Evolutionary conservation across 2,113 vertebrate species (phyloP).

Genomic region (Gallinago media): DNA sequence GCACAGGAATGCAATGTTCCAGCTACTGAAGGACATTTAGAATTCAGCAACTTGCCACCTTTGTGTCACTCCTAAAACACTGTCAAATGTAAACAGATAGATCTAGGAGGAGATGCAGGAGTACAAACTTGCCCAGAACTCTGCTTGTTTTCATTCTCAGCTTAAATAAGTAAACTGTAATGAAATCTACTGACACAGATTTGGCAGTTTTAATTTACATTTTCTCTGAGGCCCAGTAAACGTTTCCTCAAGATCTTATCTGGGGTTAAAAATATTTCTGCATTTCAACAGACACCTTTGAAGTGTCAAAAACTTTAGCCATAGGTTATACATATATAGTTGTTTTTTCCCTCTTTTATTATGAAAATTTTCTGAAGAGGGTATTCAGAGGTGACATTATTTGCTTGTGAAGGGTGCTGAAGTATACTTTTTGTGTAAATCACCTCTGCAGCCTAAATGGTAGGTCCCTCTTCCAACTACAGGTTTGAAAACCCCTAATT

Average conservation of each 20-base stretch:
- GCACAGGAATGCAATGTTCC: constrained; percentile 72
- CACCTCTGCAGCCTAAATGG: not conserved
- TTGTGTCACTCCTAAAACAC: constrained; percentile 40
- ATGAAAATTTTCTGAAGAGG: constrained; percentile 13
- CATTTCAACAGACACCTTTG: constrained; percentile 25
- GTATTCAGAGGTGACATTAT: constrained; percentile 16
- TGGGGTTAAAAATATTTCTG: constrained; percentile 47
- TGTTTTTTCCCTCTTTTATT: not conserved
- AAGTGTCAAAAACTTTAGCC: constrained; percentile 21
- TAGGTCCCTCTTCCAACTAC: not conserved
- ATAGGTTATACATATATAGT: not conserved
- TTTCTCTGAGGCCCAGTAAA: constrained; percentile 14
- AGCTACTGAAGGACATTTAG: constrained; percentile 72
- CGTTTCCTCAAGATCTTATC: constrained; percentile 44
- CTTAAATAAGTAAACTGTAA: constrained; percentile 29
- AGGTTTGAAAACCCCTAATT: not conserved
- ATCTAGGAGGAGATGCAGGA: constrained; percentile 3
- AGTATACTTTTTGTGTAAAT: not conserved
- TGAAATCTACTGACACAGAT: constrained; percentile 26
- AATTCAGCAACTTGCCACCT: constrained; percentile 70
- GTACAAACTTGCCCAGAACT: not conserved
- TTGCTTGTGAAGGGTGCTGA: constrained; percentile 18
- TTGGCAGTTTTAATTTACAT: constrained; percentile 26
- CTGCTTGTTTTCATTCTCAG: constrained; percentile 14
- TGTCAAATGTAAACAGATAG: constrained; percentile 30